Conservation (phyloP, 1,140 invertebrate species). For the Drosophila virilis region DNA sequence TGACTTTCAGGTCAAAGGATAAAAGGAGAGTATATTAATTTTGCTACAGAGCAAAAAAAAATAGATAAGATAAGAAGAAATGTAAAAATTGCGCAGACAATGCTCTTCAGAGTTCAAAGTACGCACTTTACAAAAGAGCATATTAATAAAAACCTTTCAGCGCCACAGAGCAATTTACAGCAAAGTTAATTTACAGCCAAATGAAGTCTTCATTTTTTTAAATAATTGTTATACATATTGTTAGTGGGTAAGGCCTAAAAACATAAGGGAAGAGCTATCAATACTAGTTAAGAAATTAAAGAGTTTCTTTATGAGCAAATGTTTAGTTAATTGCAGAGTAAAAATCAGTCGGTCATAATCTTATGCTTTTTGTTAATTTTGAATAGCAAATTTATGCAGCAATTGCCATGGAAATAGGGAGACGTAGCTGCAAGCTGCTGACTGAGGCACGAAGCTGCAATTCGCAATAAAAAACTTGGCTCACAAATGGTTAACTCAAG, state of each 20-base stretch:
- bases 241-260: no score
- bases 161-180: no score
- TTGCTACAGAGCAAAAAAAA: not conserved
- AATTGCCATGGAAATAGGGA: constrained; percentile 12
- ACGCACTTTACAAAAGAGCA: not conserved
- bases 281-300: no score
- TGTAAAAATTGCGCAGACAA: not conserved
- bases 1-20: not conserved
- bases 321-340: no score
- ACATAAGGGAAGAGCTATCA: no score
- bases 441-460: constrained; percentile 26
- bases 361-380: not conserved
- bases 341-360: no score
- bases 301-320: no score
- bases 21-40: not conserved
- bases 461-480: constrained; percentile 35
- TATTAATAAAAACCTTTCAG: no score
- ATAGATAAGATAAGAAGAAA: not conserved
- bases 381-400: constrained; percentile 29
- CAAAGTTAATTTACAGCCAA: no score
- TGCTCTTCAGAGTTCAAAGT: no score
- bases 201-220: not conserved
- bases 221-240: not conserved
- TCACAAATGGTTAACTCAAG: constrained; percentile 37
- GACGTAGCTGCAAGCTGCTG: constrained; percentile 1